Base-by-base conservation (phyloP, 2,888 invertebrate species). In the Nemotelus pantherinus region DNA sequence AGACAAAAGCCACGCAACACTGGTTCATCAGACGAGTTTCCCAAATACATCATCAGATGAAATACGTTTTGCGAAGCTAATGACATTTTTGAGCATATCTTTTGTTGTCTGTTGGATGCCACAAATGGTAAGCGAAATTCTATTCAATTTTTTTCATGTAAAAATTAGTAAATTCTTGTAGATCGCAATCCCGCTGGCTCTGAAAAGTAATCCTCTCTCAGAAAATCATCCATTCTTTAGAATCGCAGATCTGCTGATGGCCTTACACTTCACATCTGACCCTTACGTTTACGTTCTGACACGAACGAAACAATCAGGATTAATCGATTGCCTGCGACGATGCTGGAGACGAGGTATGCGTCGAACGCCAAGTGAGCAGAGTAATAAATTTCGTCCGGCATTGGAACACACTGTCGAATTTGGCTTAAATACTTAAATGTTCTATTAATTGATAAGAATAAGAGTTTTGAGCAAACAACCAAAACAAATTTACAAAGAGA, bases 31-130 rank as follows among this genome's bases (percentile, higher is more conserved):
- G 45, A 77, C 57, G 43, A 78, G 68, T 60, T 64, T 74, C 63
- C 71, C 79, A 41, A 64, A 77, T 53, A 77, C 79, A 44, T 81
- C 95, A 0, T 91, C 92, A 1, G 95, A 95, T 85, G 95, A 95
- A 87, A 90, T 94, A 72, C 93, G 94, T 79, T 95, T 96, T 86
- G 94, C 95, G 81, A 90, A 93, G 82, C 89, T 95, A 63, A 95
- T 95, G 95, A 93, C 93, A 2, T 90, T 93, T 72, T 90, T 96
- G 60, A 94, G 95, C 80, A 90, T 95, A 80, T 91, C 94, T 47
- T 95, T 95, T 85, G 92, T 95, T 83, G 88, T 93, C 63, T 95
- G 95, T 87, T 96, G 95, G 95, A 89, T 94, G 88, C 95, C 95
- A 44, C 95, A 95, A 87, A 92, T 95, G 93, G 95, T 95, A 84